Evolutionary conservation across 2,888 invertebrate species (phyloP), one percentile per base, ranked within the genome.

Genomic region (Brachyopa scutellaris): DNA sequence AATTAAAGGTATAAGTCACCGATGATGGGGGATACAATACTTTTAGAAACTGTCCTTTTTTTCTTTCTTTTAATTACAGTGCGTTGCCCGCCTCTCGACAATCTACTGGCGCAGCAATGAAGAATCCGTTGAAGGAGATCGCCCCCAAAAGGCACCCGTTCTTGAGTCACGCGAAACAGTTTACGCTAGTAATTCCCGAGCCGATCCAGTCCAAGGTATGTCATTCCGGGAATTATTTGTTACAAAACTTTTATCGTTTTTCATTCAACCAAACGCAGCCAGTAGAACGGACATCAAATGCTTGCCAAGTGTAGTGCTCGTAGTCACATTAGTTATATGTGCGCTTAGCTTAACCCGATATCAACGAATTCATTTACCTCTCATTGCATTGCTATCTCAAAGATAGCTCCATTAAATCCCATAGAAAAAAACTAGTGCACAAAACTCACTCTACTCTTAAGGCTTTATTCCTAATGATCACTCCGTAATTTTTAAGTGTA

Each of bases 21-120:
- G n/a, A 77, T 85, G 86, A 70, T 1, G 13, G 36, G n/a, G 17
- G 33, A 31, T 23, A 6, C 5, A 8, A 19, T 13, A 26, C n/a
- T 36, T 45, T 42, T 13, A 42, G 2, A 57, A n/a, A n/a, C n/a
- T n/a, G n/a, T n/a, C n/a, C n/a, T n/a, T n/a, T n/a, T n/a, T n/a
- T n/a, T n/a, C n/a, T n/a, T n/a, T n/a, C 2, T 23, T 11, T 0
- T 8, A 0, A 29, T 49, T 72, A 11, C 85, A 91, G 91, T 95
- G 95, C 89, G 91, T 94, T 87, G 95, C 95, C 57, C 93, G 93
- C 84, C 93, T 95, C 86, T 94, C 93, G 84, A 93, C 93, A 49
- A 92, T 95, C 85, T 95, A 95, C 90, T 93, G 93, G 92, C 92
- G 93, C 87, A 94, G 93, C 88, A 95, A 95, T 90, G 95, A 95